Base-by-base conservation (phyloP, 1,140 invertebrate genomes). In the Eciton burchellii region DNA sequence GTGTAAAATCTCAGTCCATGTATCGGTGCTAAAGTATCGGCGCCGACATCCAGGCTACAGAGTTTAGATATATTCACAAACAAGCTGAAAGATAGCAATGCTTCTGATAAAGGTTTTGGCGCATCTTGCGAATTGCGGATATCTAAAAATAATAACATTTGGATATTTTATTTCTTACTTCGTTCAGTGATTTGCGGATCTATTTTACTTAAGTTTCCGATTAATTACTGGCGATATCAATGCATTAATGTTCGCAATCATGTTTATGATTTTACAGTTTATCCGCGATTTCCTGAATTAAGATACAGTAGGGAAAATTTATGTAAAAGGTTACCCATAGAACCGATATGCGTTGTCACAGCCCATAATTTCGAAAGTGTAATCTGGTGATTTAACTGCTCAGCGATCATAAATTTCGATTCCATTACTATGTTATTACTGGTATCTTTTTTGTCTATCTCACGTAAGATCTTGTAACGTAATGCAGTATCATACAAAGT, bases 1-100 rank as follows among this genome's bases (percentile, higher is more conserved):
- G 92, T 90, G 77, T 92, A 84, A 26, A 94, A 89, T 63, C 93
- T 89, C 29, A 94, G 82, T 9, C 93, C 93, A 82, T 94, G 94
- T 63, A 94, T 91, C 0, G 92, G 92, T 16, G 91, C 89, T 43
- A 94, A 86, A 41, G 94, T 93, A 74, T 93, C 93, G 14, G 82
- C 65, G 9, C 91, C 91, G 0, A 92, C 90, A 49, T 91, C 88
- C 26, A 91, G 63, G 60, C 90, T 91, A 4, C 24, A 82, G 16
- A 91, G 26, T 86, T 92, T 92, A 3, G 85, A 89, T 9, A 91
- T n/a, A 76, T 91, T 91, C 0, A 91, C 41, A 35, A 92, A 41
- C 24, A 92, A 74, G 57, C 90, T 92, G 73, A 92, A 91, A 0
- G 91, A 91, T 21, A 91, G 65, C 14, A 92, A 54, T 26, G 88